phyloP scores from a whole-genome alignment of 2,888 invertebrate genomes.

The Seira sanloemensis region DNA sequence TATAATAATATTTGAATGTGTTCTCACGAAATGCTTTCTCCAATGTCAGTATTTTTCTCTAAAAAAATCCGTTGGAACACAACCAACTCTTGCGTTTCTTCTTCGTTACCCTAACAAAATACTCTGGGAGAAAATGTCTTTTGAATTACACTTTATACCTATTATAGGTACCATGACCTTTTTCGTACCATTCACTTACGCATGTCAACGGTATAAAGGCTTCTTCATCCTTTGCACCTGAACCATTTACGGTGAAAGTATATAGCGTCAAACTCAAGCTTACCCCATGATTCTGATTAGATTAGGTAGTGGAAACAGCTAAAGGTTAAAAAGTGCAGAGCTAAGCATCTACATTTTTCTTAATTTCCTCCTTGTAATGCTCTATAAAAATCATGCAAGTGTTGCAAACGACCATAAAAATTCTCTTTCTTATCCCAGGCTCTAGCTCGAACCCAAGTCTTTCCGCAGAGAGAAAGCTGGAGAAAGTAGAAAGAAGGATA shows the following conservation, averaged over 20 bases:
- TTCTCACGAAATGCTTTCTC: not conserved
- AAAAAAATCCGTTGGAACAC: not conserved
- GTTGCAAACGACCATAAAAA: slow-evolving; percentile 18
- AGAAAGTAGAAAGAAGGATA: slow-evolving; percentile 9
- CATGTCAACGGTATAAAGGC: not conserved
- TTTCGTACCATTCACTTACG: not conserved
- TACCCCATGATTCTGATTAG: slow-evolving; percentile 25
- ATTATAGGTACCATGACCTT: too few species aligned
- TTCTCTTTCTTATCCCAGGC: not conserved
- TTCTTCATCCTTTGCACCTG: not conserved
- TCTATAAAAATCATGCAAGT: slow-evolving; percentile 9
- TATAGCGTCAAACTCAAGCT: too few species aligned
- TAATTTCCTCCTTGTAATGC: slow-evolving; percentile 23
- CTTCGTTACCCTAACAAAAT: not conserved
- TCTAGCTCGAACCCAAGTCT: not conserved
- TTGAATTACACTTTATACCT: not conserved
- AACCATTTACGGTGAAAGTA: not conserved
- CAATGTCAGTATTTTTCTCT: not conserved
- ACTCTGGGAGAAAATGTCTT: not conserved
- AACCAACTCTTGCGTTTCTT: too few species aligned
- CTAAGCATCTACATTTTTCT: slow-evolving; percentile 1
- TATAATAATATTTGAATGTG: not conserved
- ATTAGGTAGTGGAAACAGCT: slow-evolving; percentile 14
- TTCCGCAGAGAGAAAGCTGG: not conserved
- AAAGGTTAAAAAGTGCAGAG: slow-evolving; percentile 33